A percentile compares a stretch with the other conserved stretches of the same genome.
Evolutionary conservation across 2,797 vertebrate genomes (phyloP).

Genomic region (Kryptopterus vitreolus): DNA sequence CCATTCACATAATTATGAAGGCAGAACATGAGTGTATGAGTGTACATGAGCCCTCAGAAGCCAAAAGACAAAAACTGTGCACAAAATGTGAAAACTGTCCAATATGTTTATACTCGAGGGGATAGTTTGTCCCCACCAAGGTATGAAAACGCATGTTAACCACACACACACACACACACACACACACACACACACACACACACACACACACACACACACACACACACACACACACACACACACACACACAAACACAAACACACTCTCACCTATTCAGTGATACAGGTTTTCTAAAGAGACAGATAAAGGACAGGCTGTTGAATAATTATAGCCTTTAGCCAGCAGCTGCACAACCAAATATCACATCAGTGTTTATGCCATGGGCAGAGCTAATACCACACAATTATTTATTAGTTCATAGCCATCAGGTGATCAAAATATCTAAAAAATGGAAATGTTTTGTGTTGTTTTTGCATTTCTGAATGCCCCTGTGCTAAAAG

Average conservation of each 20-base stretch:
- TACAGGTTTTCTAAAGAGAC: constrained; percentile 30
- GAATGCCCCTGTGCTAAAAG: too few relatives aligned
- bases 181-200: not conserved
- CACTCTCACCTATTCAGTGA: constrained; percentile 31
- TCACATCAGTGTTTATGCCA: constrained; percentile 31
- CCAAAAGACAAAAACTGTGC: not conserved
- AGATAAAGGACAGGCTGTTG: constrained; percentile 40
- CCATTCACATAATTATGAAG: not conserved
- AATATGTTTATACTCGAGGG: not conserved
- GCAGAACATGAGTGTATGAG: not conserved
- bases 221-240: constrained; percentile 16
- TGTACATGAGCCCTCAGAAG: not conserved
- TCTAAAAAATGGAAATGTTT: not conserved
- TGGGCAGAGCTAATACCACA: constrained; percentile 36
- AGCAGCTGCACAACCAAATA: constrained; percentile 52
- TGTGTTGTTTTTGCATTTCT: not conserved
- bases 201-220: not conserved
- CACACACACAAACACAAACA: not conserved
- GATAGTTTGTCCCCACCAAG: not conserved
- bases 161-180: not conserved
- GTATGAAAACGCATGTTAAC: not conserved
- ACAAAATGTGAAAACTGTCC: not conserved
- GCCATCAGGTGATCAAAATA: not conserved
- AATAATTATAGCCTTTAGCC: constrained; percentile 48
- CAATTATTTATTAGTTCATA: constrained; percentile 22